These are phyloP conservation scores for Egretta garzetta DNA, from an alignment of 2,113 vertebrate genomes.

Conservation along the genomic window DNA sequence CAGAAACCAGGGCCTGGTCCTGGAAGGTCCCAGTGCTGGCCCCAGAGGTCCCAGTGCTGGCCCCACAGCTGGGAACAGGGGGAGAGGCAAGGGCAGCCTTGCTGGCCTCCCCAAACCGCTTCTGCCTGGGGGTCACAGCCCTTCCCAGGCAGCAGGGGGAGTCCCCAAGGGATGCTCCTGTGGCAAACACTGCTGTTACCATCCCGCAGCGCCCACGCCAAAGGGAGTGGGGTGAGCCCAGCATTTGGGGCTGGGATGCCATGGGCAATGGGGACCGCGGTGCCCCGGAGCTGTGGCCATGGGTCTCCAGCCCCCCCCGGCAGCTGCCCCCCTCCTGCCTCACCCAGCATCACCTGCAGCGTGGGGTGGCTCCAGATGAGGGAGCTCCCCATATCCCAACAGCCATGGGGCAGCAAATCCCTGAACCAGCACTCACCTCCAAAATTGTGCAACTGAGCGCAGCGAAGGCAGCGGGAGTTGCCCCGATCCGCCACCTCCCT, in stretches of 20 bases:
- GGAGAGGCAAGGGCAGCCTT: neutral
- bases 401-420: neutral
- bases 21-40: neutral
- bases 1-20: neutral
- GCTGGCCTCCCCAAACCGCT: neutral
- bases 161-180: neutral
- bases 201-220: neutral
- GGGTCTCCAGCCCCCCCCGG: neutral
- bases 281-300: accelerated
- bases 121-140: neutral
- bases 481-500: neutral
- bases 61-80: neutral
- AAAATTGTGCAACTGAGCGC: constrained; percentile 59
- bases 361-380: accelerated
- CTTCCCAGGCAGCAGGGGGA: neutral
- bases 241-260: neutral
- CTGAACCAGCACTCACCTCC: constrained; percentile 53
- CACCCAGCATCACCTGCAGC: neutral
- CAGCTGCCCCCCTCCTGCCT: neutral
- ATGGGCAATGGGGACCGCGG: accelerated
- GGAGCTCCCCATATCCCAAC: neutral
- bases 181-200: neutral
- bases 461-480: neutral
- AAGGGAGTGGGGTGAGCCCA: accelerated
- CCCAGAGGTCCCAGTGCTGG: neutral